phyloP scores from a whole-genome alignment of 2,888 invertebrate genomes.

The Eupithecia subumbrata region DNA sequence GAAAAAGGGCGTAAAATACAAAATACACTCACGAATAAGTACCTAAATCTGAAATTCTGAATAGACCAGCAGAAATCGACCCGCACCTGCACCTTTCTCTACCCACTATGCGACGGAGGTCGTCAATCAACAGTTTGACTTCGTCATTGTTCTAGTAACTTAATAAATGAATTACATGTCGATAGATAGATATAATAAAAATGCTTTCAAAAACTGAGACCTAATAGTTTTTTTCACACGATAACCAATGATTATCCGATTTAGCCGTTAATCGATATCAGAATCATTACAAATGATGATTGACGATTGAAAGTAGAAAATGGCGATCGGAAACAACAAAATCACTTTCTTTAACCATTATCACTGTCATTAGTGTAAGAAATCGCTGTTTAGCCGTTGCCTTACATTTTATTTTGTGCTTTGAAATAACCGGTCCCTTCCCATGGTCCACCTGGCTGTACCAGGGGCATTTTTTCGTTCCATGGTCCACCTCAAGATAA shows the following conservation, averaged over 20 bases:
- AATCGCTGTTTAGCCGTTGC: neutral
- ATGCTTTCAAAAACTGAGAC: neutral
- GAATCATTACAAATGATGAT: constrained; percentile 50
- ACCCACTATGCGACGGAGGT: neutral
- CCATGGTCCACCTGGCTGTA: too few relatives aligned
- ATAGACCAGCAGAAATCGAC: neutral
- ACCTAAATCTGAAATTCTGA: too few relatives aligned
- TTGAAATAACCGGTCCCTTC: too few relatives aligned
- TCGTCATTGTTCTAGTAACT: neutral
- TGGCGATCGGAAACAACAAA: constrained; percentile 51
- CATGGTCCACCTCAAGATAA: too few relatives aligned
- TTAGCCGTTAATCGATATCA: constrained; percentile 40
- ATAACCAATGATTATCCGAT: neutral
- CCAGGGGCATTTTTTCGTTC: too few relatives aligned
- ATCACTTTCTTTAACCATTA: constrained; percentile 56
- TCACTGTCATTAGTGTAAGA: constrained; percentile 38
- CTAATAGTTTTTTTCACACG: constrained; percentile 6
- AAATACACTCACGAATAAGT: too few relatives aligned
- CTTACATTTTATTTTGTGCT: neutral
- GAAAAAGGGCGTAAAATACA: too few relatives aligned
- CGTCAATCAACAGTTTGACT: neutral
- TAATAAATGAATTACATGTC: neutral
- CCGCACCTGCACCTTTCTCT: neutral
- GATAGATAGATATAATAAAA: neutral
- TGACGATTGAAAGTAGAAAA: constrained; percentile 64